Base-by-base conservation (phyloP, 2,888 invertebrate species). In the Disparrhopalites patrizii region DNA sequence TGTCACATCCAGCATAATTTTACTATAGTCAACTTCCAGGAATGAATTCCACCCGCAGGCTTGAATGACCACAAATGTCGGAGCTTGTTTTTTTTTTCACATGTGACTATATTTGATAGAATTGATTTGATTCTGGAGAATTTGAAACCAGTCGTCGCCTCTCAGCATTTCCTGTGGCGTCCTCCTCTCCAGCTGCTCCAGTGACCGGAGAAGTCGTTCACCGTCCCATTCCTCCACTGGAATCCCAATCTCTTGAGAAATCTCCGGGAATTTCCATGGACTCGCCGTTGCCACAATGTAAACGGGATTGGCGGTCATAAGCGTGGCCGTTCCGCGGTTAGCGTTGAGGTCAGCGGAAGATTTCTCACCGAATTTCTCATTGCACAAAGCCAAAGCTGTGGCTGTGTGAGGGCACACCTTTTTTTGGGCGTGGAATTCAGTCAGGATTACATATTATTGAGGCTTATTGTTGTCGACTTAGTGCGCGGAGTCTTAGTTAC, bases 321-420 rank as follows among this genome's bases (percentile, higher is more conserved):
- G 31, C 10, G 54, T 8, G 15, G 4, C 28, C 56, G 15, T 38
- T 20, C 23, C 30, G n/a, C n/a, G n/a, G n/a, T n/a, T n/a, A n/a
- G n/a, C n/a, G n/a, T n/a, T n/a, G n/a, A n/a, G n/a, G n/a, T n/a
- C n/a, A n/a, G n/a, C n/a, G n/a, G n/a, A n/a, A n/a, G n/a, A n/a
- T n/a, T 36, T 28, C 55, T 13, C 56, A 40, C 7, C 40, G 23
- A 51, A 36, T 43, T 57, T 30, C 8, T 51, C 15, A 23, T 43
- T 43, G 52, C 63, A 69, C 40, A 78, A 80, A 18, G 78, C 73
- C 13, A 78, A 77, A 30, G 78, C 81, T 1, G 77, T 76, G 3
- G 81, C 81, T 1, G 81, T 81, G 70, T 81, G 81, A 3, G 81
- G 81, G 75, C 81, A 81, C 2, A 80, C 62, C 62, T 77, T 28